Conservation (phyloP, 2,797 vertebrate species). For the Sebastes iracundus region DNA sequence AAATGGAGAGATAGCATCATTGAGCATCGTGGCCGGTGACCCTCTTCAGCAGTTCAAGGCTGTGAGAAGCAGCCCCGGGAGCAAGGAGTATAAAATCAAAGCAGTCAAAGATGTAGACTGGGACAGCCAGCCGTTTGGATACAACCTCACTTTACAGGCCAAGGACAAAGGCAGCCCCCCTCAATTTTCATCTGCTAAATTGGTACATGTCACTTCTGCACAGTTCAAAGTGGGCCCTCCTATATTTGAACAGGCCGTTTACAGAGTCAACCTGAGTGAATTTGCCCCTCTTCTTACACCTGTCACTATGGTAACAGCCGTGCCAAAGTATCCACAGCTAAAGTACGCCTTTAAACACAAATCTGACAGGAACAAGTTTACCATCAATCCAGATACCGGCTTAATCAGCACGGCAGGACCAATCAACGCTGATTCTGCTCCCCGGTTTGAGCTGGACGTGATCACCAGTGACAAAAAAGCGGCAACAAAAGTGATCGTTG, state of each 20-base stretch:
- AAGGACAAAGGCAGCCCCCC: slow-evolving; percentile 96
- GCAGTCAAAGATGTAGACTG: slow-evolving; percentile 88
- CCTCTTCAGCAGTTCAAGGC: slow-evolving; percentile 92
- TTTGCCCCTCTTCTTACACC: slow-evolving; percentile 94
- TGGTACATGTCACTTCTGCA: slow-evolving; percentile 89
- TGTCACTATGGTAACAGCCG: slow-evolving; percentile 91
- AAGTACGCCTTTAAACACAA: slow-evolving; percentile 90
- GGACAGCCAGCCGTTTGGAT: slow-evolving; percentile 93
- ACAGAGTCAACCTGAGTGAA: slow-evolving; percentile 94
- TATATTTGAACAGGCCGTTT: slow-evolving; percentile 89
- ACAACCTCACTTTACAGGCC: slow-evolving; percentile 96
- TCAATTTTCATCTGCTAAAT: slow-evolving; percentile 92
- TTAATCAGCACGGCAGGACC: slow-evolving; percentile 91
- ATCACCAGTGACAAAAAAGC: slow-evolving; percentile 89
- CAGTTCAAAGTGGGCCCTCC: slow-evolving; percentile 90
- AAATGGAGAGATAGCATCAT: slow-evolving; percentile 95
- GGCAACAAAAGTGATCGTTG: slow-evolving; percentile 89
- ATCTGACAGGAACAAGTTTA: slow-evolving; percentile 85
- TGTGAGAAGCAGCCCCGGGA: slow-evolving; percentile 90
- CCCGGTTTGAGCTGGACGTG: slow-evolving; percentile 91
- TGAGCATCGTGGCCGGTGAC: slow-evolving; percentile 94
- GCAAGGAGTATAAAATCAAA: slow-evolving; percentile 97
- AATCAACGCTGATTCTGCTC: slow-evolving; percentile 84
- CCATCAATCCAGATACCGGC: slow-evolving; percentile 90
- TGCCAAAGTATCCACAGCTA: slow-evolving; percentile 88